Evolutionary conservation across 2,113 vertebrate genomes (phyloP).

Genomic region (Spea bombifrons): DNA sequence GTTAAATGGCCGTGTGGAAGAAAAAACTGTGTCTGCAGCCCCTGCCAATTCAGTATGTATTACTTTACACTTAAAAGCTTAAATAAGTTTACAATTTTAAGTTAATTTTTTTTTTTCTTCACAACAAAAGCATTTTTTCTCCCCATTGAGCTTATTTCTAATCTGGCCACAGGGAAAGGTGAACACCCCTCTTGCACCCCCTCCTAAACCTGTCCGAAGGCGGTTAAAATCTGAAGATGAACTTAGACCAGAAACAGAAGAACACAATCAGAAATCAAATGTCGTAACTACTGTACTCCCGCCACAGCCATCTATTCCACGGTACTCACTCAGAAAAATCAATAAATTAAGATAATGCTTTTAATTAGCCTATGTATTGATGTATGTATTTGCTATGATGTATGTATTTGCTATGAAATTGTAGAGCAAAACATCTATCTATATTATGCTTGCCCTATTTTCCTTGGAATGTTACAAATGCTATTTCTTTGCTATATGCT

Average conservation of each 20-base stretch:
- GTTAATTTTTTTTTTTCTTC: background rate
- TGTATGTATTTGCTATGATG: too few species aligned
- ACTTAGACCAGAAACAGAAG: conserved; percentile 85
- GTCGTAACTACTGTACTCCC: conserved; percentile 82
- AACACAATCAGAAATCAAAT: conserved; percentile 82
- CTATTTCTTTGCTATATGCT: background rate
- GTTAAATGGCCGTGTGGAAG: conserved; percentile 83
- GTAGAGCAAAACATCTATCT: too few species aligned
- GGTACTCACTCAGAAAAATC: conserved; percentile 64
- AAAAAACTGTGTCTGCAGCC: conserved; percentile 71
- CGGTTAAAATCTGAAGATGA: conserved; percentile 97
- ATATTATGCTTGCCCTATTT: too few species aligned
- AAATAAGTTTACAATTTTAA: too few species aligned
- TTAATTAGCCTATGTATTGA: too few species aligned
- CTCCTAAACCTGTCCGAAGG: conserved; percentile 91
- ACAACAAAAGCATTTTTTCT: too few species aligned
- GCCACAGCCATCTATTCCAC: conserved; percentile 91
- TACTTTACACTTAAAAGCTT: background rate
- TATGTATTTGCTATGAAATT: too few species aligned
- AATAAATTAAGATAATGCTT: background rate
- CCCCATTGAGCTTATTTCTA: too few species aligned
- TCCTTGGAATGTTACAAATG: too few species aligned
- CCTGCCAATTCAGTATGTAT: conserved; percentile 71
- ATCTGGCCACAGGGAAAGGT: conserved; percentile 73
- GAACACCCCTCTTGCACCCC: conserved; percentile 88